Evolutionary conservation across 53 echinoderm and acorn worm genomes (phyloP), one percentile per base, ranked within the genome.

Genomic region (Actinopyga echinites): DNA sequence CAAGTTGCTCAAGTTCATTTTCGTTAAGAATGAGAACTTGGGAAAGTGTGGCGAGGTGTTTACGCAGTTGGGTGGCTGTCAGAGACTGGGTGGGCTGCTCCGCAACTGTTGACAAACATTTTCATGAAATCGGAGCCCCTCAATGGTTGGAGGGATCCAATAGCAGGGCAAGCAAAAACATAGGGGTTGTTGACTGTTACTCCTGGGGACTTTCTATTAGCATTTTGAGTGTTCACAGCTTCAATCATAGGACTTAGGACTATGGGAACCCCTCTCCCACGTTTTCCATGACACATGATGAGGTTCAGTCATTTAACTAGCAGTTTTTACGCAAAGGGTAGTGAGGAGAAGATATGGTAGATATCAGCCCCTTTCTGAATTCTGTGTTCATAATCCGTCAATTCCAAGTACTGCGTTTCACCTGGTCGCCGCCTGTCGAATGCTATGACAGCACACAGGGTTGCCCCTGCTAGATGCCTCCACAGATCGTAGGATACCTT

Each of bases 61-160:
- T 91, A 9, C 91, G 33, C 1, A 91, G 64, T 24, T 88, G 84
- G 3, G 91, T 91, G 25, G 84, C 65, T n/a, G 68, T 67, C 1
- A 88, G 38, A 28, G 26, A 80, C 64, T 61, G 91, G 91, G 44
- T 91, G 68, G 36, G 77, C 42, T 35, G 83, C 83, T 2, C 57
- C 40, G 68, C 69, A 83, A 21, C n/a, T 20, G 17, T 69, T 30
- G 15, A 33, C 69, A 83, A 31, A 83, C 53, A 11, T 54, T 5
- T 31, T 8, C 10, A 69, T 8, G 30, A 69, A 83, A 8, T 68
- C 56, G 55, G 15, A n/a, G 11, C 83, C 83, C 30, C 83, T 69
- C 6, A 32, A 5, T 25, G 64, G 79, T 65, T 22, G 17, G 32
- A 65, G 33, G 19, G 59, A 79, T 9, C 30, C 79, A 4, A 15